phyloP scores from a whole-genome alignment of 2,113 vertebrate genomes.

The Ahaetulla prasina region DNA sequence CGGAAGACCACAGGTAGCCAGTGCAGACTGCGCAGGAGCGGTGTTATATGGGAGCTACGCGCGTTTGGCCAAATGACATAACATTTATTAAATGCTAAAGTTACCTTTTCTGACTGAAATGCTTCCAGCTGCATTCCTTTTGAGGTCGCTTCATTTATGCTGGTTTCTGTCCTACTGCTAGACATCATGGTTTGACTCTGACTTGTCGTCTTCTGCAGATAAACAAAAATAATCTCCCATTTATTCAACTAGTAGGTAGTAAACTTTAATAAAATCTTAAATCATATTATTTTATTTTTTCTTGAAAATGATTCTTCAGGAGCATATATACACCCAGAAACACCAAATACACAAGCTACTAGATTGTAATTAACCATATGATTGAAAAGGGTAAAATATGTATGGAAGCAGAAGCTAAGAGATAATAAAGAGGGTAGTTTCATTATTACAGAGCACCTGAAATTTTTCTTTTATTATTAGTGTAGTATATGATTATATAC shows the following conservation, averaged over 20 bases:
- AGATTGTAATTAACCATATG: constrained; percentile 3
- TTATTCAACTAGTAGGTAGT: constrained; percentile 36
- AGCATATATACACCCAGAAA: neutral
- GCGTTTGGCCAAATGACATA: constrained; percentile 6
- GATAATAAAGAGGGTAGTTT: neutral
- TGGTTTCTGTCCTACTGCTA: constrained; percentile 58
- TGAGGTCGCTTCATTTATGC: constrained; percentile 62
- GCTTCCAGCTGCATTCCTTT: constrained; percentile 64
- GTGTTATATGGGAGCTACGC: no score
- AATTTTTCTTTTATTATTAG: neutral
- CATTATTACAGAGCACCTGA: neutral
- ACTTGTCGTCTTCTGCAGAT: constrained; percentile 71
- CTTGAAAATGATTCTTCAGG: neutral
- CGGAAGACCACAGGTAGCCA: no score
- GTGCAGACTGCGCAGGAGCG: no score
- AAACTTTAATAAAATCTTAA: neutral
- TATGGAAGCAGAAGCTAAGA: neutral
- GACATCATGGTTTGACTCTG: constrained; percentile 68
- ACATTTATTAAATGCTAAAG: constrained; percentile 22
- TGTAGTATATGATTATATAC: neutral
- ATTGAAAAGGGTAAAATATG: neutral
- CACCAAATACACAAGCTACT: neutral
- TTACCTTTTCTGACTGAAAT: constrained; percentile 79
- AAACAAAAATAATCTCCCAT: constrained; percentile 37
- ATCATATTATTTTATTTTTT: neutral